Percentiles rank a stretch among this genome's conserved stretches.
Conservation (phyloP, 2,888 invertebrate genomes). For the Teleogryllus oceanicus region DNA sequence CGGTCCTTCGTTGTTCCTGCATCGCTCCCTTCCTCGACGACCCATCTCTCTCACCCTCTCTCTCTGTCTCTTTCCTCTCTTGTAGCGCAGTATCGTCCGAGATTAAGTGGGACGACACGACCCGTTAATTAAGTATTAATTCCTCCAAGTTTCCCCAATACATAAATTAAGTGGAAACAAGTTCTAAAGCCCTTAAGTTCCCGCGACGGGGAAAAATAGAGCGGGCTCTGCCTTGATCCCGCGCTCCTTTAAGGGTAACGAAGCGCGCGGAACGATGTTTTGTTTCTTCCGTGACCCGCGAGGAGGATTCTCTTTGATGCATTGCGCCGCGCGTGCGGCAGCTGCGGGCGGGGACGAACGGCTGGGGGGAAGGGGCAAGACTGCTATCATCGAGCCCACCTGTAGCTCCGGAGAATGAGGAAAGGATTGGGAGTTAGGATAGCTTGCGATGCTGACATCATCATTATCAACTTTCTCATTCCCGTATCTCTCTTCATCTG, state of each 20-base stretch:
- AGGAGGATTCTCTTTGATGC: not conserved
- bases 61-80: not conserved
- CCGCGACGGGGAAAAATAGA: not conserved
- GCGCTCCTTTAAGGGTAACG: not conserved
- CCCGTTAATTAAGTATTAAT: conserved; percentile 10
- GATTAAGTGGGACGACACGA: not conserved
- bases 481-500: too few relatives aligned
- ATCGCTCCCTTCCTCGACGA: not conserved
- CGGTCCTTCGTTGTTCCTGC: too few relatives aligned
- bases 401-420: too few relatives aligned
- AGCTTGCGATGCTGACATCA: too few relatives aligned
- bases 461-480: too few relatives aligned
- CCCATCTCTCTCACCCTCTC: not conserved
- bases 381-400: too few relatives aligned
- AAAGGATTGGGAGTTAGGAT: too few relatives aligned
- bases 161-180: conserved; percentile 18
- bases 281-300: not conserved
- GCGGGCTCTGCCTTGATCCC: not conserved
- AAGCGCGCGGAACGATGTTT: not conserved
- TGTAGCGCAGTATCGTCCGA: not conserved
- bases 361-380: too few relatives aligned
- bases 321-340: not conserved
- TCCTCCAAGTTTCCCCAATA: not conserved
- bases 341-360: not conserved
- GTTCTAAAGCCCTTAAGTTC: not conserved